Evolutionary conservation across 1,140 invertebrate genomes (phyloP).

Genomic region (Lepidurus arcticus): DNA sequence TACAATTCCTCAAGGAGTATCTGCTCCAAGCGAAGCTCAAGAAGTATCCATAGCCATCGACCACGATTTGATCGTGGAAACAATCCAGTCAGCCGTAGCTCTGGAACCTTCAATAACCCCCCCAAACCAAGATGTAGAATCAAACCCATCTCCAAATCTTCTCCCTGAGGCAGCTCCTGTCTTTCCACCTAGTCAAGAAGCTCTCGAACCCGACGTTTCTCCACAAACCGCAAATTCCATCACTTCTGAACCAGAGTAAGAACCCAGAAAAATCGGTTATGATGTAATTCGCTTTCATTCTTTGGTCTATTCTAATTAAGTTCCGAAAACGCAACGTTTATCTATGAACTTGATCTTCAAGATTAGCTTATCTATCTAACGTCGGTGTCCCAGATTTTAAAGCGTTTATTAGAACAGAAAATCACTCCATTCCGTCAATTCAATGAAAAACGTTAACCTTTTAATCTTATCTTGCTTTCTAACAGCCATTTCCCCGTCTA

Average conservation of each 20-base stretch:
- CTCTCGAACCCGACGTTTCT: neutral
- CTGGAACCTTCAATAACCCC: neutral
- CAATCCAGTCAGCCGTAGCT: neutral
- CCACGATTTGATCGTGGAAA: neutral
- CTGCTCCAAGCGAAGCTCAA: neutral
- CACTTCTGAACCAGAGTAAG: neutral
- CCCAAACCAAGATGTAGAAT: neutral
- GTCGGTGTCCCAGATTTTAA: too few species aligned
- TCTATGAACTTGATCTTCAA: too few species aligned
- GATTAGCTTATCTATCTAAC: too few species aligned
- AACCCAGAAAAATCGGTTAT: neutral
- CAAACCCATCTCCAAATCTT: neutral
- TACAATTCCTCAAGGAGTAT: neutral
- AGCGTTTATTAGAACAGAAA: too few species aligned
- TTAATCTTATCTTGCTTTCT: too few species aligned
- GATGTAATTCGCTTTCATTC: neutral
- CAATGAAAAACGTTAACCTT: too few species aligned
- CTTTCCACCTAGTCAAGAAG: neutral
- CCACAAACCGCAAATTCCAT: neutral
- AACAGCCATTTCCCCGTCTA: too few species aligned
- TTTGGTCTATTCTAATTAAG: neutral
- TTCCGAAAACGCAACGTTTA: neutral
- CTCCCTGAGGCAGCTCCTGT: neutral
- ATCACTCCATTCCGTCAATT: too few species aligned
- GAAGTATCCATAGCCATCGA: conserved; percentile 3